phyloP scores from a whole-genome alignment of 1,140 invertebrate genomes.

The Pogonomyrmex californicus region DNA sequence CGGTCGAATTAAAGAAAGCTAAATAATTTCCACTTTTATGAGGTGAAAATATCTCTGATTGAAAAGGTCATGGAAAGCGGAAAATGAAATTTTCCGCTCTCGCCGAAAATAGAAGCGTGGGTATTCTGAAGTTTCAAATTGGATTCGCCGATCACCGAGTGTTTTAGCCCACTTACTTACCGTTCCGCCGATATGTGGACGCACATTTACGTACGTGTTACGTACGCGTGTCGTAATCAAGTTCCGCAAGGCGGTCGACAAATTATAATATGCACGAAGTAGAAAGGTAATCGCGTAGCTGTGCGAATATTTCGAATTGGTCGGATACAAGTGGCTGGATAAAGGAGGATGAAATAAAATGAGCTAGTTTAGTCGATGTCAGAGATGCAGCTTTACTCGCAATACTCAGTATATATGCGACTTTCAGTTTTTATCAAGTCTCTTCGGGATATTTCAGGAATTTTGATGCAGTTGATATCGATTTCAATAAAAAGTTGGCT shows the following conservation, averaged over 20 bases:
- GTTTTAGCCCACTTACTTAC: neutral
- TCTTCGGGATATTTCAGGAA: conserved; percentile 19
- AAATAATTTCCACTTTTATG: conserved; percentile 26
- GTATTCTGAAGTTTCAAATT: conserved; percentile 7
- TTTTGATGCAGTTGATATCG: conserved; percentile 39
- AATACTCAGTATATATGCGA: neutral
- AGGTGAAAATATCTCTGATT: neutral
- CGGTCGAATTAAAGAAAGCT: conserved; percentile 5
- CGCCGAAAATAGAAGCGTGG: neutral
- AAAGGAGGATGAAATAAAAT: conserved; percentile 50
- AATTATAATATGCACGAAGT: conserved; percentile 13
- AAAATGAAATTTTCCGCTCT: neutral
- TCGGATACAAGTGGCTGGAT: conserved; percentile 28
- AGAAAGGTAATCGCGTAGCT: neutral
- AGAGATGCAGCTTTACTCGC: neutral
- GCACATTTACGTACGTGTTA: neutral
- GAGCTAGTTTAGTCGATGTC: conserved; percentile 13
- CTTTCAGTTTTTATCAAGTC: conserved; percentile 38
- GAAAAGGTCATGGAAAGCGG: neutral
- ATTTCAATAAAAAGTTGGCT: conserved; percentile 46
- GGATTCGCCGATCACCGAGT: neutral
- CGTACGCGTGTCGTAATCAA: neutral
- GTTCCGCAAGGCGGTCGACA: neutral
- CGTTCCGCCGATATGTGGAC: neutral
- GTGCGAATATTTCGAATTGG: neutral